phyloP scores from a whole-genome alignment of 2,797 vertebrate genomes.

The Poeciliopsis turneri region DNA sequence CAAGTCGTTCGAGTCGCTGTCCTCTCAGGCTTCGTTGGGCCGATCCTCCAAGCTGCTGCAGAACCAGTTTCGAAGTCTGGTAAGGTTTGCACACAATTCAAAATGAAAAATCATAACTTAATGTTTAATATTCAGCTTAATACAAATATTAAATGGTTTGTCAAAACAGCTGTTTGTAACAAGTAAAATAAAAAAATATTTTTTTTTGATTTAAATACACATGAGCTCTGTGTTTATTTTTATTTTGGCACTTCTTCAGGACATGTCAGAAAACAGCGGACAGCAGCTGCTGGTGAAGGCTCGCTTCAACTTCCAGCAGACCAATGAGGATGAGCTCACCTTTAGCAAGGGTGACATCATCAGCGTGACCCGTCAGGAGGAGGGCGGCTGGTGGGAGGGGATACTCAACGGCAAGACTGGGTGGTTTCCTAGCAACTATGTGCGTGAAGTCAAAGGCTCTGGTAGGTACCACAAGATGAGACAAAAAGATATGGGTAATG shows the following conservation, averaged over 20 bases:
- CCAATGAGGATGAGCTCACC: conserved; percentile 97
- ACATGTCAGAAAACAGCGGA: conserved; percentile 97
- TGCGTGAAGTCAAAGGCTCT: conserved; percentile 94
- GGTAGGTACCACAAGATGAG: conserved; percentile 80
- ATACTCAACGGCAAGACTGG: conserved; percentile 89
- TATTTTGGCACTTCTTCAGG: conserved; percentile 73
- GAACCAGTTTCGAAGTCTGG: conserved; percentile 97
- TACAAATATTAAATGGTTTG: neutral
- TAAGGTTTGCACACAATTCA: conserved; percentile 67
- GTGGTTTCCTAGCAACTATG: conserved; percentile 99
- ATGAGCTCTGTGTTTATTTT: neutral
- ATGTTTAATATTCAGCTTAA: neutral
- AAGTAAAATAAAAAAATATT: neutral
- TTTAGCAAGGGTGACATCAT: conserved; percentile 96
- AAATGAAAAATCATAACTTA: neutral
- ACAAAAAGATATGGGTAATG: neutral
- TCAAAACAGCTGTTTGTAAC: neutral
- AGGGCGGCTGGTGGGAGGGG: conserved; percentile 99
- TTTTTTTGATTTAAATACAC: neutral
- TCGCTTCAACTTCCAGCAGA: conserved; percentile 97
- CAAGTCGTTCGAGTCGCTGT: conserved; percentile 96
- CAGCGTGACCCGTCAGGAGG: conserved; percentile 93
- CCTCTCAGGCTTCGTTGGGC: conserved; percentile 87
- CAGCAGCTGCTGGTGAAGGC: conserved; percentile 93
- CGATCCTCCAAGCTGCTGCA: conserved; percentile 92